phyloP scores from a whole-genome alignment of 2,888 invertebrate species.

The Heteropelma amictum region DNA sequence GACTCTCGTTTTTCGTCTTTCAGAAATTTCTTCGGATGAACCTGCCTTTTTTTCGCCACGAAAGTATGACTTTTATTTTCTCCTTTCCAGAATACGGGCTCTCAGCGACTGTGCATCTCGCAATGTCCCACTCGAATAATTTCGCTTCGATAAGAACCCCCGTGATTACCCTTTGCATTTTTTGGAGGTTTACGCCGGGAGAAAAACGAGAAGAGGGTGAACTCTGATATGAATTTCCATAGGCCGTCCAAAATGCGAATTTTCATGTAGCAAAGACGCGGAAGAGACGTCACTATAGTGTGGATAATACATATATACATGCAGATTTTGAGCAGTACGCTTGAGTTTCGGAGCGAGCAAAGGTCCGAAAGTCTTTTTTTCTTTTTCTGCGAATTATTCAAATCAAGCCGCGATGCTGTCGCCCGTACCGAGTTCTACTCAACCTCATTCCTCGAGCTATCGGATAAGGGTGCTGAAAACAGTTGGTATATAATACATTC shows the following conservation, averaged over 20 bases:
- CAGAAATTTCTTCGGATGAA: conserved; percentile 42
- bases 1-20: neutral
- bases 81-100: conserved; percentile 8
- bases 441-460: neutral
- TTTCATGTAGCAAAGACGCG: conserved; percentile 17
- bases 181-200: conserved; percentile 9
- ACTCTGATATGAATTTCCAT: neutral
- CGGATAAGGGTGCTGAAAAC: too few relatives aligned
- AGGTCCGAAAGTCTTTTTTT: conserved; percentile 5
- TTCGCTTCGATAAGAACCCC: conserved; percentile 43
- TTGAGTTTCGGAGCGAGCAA: conserved; percentile 14
- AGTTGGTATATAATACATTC: too few relatives aligned
- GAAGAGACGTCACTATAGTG: conserved; percentile 21
- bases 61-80: neutral
- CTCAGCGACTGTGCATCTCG: neutral
- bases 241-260: neutral
- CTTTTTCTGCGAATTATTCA: conserved; percentile 15
- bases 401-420: neutral
- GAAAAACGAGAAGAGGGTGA: neutral
- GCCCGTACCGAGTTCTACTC: neutral
- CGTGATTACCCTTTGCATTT: conserved; percentile 18
- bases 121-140: conserved; percentile 41
- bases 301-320: neutral
- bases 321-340: neutral
- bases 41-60: conserved; percentile 1